These are phyloP conservation scores for Lepidochrysops patricia DNA, from an alignment of 2,888 invertebrate species.

Conservation along the genomic window DNA sequence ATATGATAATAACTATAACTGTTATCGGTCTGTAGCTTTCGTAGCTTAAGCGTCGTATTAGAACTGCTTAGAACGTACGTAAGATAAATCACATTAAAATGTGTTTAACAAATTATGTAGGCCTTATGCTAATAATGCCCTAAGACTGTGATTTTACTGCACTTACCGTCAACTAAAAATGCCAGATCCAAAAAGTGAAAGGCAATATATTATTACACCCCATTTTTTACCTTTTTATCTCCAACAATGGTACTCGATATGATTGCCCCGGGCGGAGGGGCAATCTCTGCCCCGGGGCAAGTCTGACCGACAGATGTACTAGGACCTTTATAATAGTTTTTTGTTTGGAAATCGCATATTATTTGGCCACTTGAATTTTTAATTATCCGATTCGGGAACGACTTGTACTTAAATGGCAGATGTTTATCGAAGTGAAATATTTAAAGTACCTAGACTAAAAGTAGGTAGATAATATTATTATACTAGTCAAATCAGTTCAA, in stretches of 20 bases:
- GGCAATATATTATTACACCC: slow-evolving; percentile 11
- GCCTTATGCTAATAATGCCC: too few species aligned
- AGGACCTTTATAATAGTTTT: slow-evolving; percentile 28
- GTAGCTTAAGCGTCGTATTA: too few species aligned
- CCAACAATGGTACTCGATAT: slow-evolving; percentile 57
- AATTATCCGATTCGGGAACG: slow-evolving; percentile 17
- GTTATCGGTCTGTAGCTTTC: neutral
- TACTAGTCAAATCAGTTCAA: neutral
- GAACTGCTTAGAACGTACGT: too few species aligned
- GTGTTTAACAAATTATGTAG: too few species aligned
- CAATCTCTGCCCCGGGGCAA: slow-evolving; percentile 25
- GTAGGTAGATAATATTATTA: neutral
- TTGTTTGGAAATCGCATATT: slow-evolving; percentile 32
- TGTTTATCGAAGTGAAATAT: neutral
- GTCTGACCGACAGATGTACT: slow-evolving; percentile 34
- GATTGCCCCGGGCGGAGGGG: slow-evolving; percentile 45
- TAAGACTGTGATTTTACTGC: too few species aligned
- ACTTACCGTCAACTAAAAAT: too few species aligned
- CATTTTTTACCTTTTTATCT: slow-evolving; percentile 55
- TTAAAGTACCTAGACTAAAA: too few species aligned
- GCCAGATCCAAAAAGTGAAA: slow-evolving; percentile 17
- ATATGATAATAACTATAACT: too few species aligned
- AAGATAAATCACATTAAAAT: too few species aligned
- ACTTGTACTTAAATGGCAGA: slow-evolving; percentile 5
- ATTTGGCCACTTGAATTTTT: slow-evolving; percentile 30